Evolutionary conservation across 2,888 invertebrate genomes (phyloP).

Genomic region (Timandra comae): DNA sequence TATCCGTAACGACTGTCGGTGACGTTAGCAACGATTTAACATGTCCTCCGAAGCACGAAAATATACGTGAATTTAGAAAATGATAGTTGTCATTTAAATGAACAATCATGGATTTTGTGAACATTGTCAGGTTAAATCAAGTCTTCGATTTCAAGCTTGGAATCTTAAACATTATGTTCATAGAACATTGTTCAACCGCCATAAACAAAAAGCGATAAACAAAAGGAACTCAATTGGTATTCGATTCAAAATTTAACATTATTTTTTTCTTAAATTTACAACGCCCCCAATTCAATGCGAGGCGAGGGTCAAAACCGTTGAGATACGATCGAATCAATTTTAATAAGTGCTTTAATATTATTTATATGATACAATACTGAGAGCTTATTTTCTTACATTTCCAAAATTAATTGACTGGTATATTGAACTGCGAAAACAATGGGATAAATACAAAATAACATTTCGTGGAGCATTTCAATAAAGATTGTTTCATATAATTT

Average conservation of each 20-base stretch:
- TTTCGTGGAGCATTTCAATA: conserved; percentile 34
- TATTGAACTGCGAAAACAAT: conserved; percentile 46
- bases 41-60: too few species aligned
- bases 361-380: conserved; percentile 44
- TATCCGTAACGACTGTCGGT: too few species aligned
- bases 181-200: too few species aligned
- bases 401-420: conserved; percentile 48
- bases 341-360: conserved; percentile 48
- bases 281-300: conserved; percentile 46
- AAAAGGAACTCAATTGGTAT: conserved; percentile 8
- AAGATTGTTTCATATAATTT: conserved; percentile 48
- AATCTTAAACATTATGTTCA: too few species aligned
- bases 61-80: too few species aligned
- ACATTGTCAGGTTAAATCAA: too few species aligned
- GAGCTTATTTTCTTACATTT: conserved; percentile 43
- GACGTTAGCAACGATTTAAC: too few species aligned
- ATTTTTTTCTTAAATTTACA: conserved; percentile 45
- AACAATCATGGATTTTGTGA: too few species aligned
- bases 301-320: conserved; percentile 40
- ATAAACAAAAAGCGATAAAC: neutral
- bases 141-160: too few species aligned
- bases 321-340: conserved; percentile 53
- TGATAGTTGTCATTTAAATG: too few species aligned
- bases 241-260: conserved; percentile 32
- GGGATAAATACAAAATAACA: conserved; percentile 37